Evolutionary conservation across 1,140 invertebrate species (phyloP).

Genomic region (Eciton burchellii): DNA sequence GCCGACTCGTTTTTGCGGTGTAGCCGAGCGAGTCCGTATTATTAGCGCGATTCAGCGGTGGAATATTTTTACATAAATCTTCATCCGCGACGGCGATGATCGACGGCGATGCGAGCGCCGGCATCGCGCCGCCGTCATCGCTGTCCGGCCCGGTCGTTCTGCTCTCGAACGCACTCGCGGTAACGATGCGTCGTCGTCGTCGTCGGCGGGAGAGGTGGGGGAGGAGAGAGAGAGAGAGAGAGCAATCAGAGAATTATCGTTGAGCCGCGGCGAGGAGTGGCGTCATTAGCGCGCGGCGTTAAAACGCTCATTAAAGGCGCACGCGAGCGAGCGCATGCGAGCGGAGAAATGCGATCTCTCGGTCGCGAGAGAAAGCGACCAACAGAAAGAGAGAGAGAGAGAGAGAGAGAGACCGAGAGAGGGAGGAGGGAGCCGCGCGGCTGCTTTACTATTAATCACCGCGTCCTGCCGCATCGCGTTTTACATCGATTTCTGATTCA

Average conservation of each 20-base stretch:
- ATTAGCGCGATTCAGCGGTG: conserved; percentile 49
- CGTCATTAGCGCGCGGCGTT: conserved; percentile 37
- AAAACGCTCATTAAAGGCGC: conserved; percentile 51
- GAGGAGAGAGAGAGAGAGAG: too few species aligned
- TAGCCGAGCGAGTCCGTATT: conserved; percentile 32
- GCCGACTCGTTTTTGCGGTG: conserved; percentile 38
- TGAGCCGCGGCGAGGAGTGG: conserved; percentile 33
- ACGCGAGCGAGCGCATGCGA: background rate
- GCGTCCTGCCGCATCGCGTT: background rate
- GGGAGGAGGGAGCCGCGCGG: background rate
- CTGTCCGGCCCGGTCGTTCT: too few species aligned
- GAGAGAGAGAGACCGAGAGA: conserved; percentile 8
- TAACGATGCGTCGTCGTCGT: too few species aligned
- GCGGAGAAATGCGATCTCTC: conserved; percentile 45
- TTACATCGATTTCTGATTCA: conserved; percentile 58
- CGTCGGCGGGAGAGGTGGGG: too few species aligned
- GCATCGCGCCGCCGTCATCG: conserved; percentile 14
- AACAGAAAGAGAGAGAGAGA: conserved; percentile 19
- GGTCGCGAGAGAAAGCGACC: conserved; percentile 46
- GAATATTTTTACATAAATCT: conserved; percentile 63
- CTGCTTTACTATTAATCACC: conserved; percentile 51
- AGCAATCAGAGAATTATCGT: conserved; percentile 45
- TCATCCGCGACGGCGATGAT: conserved; percentile 31
- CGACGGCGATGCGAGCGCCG: conserved; percentile 53
- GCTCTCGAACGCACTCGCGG: too few species aligned